These are phyloP conservation scores for Avahi laniger DNA, from an alignment of 2,797 vertebrate genomes.

Conservation along the genomic window DNA sequence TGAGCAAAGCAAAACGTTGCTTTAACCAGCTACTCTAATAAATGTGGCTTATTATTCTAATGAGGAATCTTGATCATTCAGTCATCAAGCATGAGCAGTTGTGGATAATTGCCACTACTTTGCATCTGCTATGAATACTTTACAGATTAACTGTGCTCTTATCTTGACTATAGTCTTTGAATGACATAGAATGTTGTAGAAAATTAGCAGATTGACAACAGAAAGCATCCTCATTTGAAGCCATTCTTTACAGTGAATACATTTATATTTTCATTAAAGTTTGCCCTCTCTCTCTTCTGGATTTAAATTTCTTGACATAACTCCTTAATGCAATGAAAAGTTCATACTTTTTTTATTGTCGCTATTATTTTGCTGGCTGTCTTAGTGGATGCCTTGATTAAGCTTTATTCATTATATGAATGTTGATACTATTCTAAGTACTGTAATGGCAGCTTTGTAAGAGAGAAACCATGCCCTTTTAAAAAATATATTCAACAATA, in stretches of 20 bases:
- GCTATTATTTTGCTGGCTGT: background rate
- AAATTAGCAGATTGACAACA: conserved; percentile 51
- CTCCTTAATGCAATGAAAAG: background rate
- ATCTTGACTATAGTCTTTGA: background rate
- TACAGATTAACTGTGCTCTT: conserved; percentile 9
- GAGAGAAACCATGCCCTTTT: background rate
- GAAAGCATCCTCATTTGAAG: conserved; percentile 16
- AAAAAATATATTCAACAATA: background rate
- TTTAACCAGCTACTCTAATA: background rate
- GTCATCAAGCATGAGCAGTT: background rate
- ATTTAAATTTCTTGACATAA: conserved; percentile 1
- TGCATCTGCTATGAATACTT: background rate
- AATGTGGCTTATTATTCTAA: background rate
- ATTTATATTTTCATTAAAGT: conserved; percentile 34
- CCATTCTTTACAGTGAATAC: background rate
- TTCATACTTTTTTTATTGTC: background rate
- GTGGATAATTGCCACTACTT: background rate
- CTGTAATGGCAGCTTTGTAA: background rate
- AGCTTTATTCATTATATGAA: background rate
- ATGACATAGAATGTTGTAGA: conserved; percentile 2
- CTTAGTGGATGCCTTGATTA: background rate
- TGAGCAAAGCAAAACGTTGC: background rate
- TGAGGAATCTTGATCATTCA: background rate
- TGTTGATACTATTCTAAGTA: background rate
- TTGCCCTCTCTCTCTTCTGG: background rate